Base-by-base conservation (phyloP, 2,888 invertebrate species). In the Papilio gigon region DNA sequence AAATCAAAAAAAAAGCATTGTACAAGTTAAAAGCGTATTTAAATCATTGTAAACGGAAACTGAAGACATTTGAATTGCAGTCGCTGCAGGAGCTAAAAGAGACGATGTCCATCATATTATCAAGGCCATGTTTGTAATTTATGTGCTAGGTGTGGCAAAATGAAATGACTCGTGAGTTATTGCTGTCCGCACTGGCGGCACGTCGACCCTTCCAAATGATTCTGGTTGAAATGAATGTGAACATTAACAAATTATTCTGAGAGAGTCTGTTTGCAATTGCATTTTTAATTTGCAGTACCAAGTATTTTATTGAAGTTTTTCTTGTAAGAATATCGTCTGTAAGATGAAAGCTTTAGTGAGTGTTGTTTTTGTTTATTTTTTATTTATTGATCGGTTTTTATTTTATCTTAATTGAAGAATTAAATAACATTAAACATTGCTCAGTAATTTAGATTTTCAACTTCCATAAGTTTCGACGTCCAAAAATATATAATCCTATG, bases 401-500 rank as follows among this genome's bases (percentile, higher is more conserved):
- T 1, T 30, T 8, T n/a, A 30, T 30, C 8, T 6, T 27, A 27
- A 30, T 56, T 9, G 30, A 17, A 56, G 30, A 27, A n/a, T 56
- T 30, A 56, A 30, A 56, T 11, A 9, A 30, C 53, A 30, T 14
- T 11, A 17, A 56, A 30, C 17, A 56, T 17, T 56, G 53, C 30
- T 30, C 9, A 9, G 53, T 30, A 56, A 17, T 56, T 56, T 56
- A 56, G 1, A 6, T 30, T 25, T 9, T 63, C n/a, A 63, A 50
- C 63, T n/a, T n/a, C 8, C 35, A 30, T 60, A 14, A 33, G n/a
- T 22, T 37, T 37, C 25, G 3, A 33, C 11, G 40, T 56, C 67
- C 22, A 71, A 74, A 72, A 75, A 74, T 69, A 63, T 65, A 42
- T 73, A 71, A 73, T 72, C 64, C 72, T 60, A 72, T 77, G 74